phyloP scores from a whole-genome alignment of 2,888 invertebrate species.

The Drosophila melanosoma region DNA sequence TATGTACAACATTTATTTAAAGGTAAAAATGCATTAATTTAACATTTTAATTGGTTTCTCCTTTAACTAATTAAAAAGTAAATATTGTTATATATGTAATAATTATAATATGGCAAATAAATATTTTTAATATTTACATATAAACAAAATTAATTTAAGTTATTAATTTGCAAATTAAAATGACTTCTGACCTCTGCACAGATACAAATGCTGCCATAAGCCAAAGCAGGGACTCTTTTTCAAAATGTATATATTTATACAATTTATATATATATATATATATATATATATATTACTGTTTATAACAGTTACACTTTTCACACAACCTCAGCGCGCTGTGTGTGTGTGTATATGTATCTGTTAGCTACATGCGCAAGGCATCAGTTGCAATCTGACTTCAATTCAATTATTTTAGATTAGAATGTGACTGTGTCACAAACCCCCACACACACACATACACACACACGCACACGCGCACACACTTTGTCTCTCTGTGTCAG shows the following conservation, averaged over 20 bases:
- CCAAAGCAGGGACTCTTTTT: slow-evolving; percentile 17
- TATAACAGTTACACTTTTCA: slow-evolving; percentile 57
- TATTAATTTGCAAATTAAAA: neutral
- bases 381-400: slow-evolving; percentile 81
- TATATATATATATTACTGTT: slow-evolving; percentile 13
- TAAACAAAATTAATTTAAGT: too few relatives aligned
- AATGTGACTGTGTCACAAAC: slow-evolving; percentile 78
- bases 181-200: neutral
- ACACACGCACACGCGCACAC: slow-evolving; percentile 27
- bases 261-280: too few relatives aligned
- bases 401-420: slow-evolving; percentile 81
- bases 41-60: neutral
- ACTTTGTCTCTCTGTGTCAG: slow-evolving; percentile 79
- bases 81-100: neutral
- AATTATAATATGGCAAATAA: neutral
- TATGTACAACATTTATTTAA: neutral
- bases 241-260: neutral
- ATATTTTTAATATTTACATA: neutral
- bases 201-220: slow-evolving; percentile 16
- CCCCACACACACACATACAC: slow-evolving; percentile 14
- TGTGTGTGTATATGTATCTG: slow-evolving; percentile 36
- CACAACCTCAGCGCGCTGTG: slow-evolving; percentile 41
- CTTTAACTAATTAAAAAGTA: too few relatives aligned
- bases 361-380: slow-evolving; percentile 57
- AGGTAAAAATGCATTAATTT: neutral